These are phyloP conservation scores for Lutraria rhynchaena DNA, from an alignment of 1,140 invertebrate species.

Conservation along the genomic window DNA sequence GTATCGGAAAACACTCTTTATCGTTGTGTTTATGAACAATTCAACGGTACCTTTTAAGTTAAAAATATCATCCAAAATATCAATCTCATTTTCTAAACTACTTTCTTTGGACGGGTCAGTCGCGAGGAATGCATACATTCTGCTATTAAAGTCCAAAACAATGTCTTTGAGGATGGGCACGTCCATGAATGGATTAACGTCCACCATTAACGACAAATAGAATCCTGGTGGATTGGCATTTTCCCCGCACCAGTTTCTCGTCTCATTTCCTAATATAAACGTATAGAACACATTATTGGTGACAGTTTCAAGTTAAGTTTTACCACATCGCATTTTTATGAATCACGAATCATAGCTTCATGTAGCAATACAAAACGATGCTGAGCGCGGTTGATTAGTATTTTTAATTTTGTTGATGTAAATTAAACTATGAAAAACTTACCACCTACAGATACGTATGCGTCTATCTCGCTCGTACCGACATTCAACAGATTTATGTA, in stretches of 20 bases:
- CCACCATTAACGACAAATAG: slow-evolving; percentile 25
- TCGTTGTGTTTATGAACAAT: slow-evolving; percentile 1
- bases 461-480: neutral
- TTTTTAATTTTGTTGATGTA: no score
- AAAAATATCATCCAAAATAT: neutral
- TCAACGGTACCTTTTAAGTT: neutral
- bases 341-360: neutral
- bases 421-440: neutral
- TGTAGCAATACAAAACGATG: no score
- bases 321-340: neutral
- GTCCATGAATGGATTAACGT: slow-evolving; percentile 21
- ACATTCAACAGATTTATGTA: neutral
- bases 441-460: slow-evolving; percentile 15
- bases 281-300: no score
- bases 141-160: slow-evolving; percentile 11
- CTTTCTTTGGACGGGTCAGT: neutral
- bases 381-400: no score
- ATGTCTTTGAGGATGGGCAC: slow-evolving; percentile 28
- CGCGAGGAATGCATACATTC: slow-evolving; percentile 23
- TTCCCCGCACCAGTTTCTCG: slow-evolving; percentile 37
- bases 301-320: no score
- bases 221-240: slow-evolving; percentile 46
- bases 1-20: neutral
- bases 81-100: neutral
- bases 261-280: neutral